phyloP scores from a whole-genome alignment of 2,113 vertebrate species.

The Pelobates fuscus region DNA sequence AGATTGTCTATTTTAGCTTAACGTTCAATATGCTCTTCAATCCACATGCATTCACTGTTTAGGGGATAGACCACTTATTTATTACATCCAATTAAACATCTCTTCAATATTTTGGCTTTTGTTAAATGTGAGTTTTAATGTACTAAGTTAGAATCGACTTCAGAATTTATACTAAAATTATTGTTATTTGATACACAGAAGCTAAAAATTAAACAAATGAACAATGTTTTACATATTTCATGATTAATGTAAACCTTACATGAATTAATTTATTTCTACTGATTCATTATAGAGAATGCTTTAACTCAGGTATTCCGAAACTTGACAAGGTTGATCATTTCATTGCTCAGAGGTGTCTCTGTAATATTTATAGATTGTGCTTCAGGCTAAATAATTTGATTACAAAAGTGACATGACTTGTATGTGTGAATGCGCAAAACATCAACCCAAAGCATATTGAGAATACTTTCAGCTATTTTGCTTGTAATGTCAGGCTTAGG shows the following conservation, averaged over 20 bases:
- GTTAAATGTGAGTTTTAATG: too few relatives aligned
- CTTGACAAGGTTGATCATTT: slow-evolving; percentile 1
- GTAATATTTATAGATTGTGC: background rate
- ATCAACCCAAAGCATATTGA: background rate
- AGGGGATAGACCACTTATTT: too few relatives aligned
- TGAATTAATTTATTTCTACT: background rate
- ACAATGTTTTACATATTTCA: too few relatives aligned
- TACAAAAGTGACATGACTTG: background rate
- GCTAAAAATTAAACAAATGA: background rate
- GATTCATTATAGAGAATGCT: background rate
- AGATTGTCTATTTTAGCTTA: too few relatives aligned
- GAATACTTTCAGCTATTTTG: background rate
- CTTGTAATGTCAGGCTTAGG: background rate
- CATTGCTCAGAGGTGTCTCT: background rate
- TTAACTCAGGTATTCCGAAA: background rate
- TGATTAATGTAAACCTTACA: too few relatives aligned
- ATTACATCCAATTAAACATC: too few relatives aligned
- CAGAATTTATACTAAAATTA: too few relatives aligned
- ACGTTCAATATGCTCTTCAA: too few relatives aligned
- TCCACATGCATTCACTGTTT: too few relatives aligned
- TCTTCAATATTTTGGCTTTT: too few relatives aligned
- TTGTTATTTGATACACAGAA: too few relatives aligned
- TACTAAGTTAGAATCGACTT: too few relatives aligned
- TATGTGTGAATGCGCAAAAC: slow-evolving; percentile 2
- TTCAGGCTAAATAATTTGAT: slow-evolving; percentile 1